Conservation (phyloP, 2,888 invertebrate species). For the Dromius quadrimaculatus region DNA sequence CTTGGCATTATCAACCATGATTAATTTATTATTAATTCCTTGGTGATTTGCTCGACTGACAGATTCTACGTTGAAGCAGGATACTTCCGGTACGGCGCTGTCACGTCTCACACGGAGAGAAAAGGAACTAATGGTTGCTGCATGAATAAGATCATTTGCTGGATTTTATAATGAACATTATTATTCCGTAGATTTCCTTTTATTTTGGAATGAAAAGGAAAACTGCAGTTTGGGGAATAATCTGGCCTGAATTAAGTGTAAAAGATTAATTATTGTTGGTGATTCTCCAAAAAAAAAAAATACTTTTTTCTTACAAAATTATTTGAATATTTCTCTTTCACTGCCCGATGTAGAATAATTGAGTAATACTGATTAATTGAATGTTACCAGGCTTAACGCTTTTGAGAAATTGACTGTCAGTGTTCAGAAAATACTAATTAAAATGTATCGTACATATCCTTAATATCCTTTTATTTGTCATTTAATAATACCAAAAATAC, state of each 20-base stretch:
- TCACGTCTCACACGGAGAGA: not conserved
- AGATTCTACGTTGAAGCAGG: not conserved
- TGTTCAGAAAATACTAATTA: no score
- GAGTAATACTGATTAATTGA: no score
- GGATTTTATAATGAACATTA: conserved; percentile 24
- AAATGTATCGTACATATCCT: no score
- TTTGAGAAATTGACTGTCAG: no score
- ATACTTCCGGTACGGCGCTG: conserved; percentile 7
- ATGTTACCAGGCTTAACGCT: no score
- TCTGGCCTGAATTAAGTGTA: not conserved
- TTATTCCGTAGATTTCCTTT: conserved; percentile 8
- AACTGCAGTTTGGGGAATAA: not conserved
- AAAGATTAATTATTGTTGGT: conserved; percentile 24
- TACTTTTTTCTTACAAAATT: no score
- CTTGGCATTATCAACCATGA: conserved; percentile 45
- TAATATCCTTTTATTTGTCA: no score
- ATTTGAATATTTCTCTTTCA: no score
- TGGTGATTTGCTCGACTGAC: conserved; percentile 37
- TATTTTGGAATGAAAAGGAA: not conserved
- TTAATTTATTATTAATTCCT: conserved; percentile 49
- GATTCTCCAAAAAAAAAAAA: no score
- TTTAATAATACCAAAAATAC: no score
- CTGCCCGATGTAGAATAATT: no score
- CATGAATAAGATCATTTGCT: conserved; percentile 19
- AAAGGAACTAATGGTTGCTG: conserved; percentile 2